These are phyloP conservation scores for Eucera pruinosa DNA, from an alignment of 2,888 invertebrate genomes.

Conservation along the genomic window DNA sequence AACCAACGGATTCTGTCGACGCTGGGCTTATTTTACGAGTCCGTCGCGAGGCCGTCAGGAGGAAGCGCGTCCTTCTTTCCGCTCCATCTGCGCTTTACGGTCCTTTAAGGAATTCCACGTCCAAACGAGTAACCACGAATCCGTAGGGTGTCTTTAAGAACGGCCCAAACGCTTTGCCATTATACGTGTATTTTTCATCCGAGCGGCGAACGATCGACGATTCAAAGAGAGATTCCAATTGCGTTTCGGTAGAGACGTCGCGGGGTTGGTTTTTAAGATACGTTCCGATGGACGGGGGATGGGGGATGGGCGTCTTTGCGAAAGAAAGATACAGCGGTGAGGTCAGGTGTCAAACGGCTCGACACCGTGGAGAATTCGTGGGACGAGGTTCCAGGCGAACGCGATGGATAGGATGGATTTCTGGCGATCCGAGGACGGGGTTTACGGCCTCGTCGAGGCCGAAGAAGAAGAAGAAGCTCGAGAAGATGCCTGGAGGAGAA, in stretches of 20 bases:
- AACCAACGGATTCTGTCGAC: conserved; percentile 80
- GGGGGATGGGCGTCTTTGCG: conserved; percentile 57
- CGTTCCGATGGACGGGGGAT: conserved; percentile 30
- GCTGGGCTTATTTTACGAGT: conserved; percentile 82
- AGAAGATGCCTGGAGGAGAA: conserved; percentile 44
- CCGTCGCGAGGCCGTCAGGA: conserved; percentile 64
- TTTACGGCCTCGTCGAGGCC: conserved; percentile 67
- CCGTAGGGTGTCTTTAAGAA: too few species aligned
- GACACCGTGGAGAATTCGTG: conserved; percentile 48
- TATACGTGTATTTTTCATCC: too few species aligned
- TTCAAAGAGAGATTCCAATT: background rate
- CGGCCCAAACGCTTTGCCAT: too few species aligned
- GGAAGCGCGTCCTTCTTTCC: conserved; percentile 77
- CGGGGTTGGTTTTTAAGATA: too few species aligned
- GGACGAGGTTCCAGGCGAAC: conserved; percentile 36
- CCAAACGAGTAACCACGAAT: conserved; percentile 63
- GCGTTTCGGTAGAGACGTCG: too few species aligned
- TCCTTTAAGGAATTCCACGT: conserved; percentile 79
- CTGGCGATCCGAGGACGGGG: conserved; percentile 66
- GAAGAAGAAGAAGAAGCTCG: conserved; percentile 65
- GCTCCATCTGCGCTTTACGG: conserved; percentile 81
- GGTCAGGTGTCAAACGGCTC: conserved; percentile 77
- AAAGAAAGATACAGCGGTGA: conserved; percentile 70
- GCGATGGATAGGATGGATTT: conserved; percentile 63
- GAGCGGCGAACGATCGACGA: background rate